These are phyloP conservation scores for Arenicola marina DNA, from an alignment of 2,888 invertebrate species.

Conservation along the genomic window DNA sequence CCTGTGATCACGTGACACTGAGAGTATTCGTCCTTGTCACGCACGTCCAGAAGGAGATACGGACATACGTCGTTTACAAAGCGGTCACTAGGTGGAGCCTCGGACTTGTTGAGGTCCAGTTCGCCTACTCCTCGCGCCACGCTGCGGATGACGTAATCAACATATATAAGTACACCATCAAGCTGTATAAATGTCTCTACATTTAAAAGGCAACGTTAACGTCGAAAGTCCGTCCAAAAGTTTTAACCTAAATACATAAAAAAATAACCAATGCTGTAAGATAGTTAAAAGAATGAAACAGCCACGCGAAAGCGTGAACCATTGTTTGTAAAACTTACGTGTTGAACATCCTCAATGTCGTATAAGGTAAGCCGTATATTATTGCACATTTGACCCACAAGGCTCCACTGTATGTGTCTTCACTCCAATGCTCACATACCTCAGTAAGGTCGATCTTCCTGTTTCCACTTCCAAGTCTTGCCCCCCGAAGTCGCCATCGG, in stretches of 20 bases:
- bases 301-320: too few relatives aligned
- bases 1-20: constrained; percentile 61
- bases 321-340: too few relatives aligned
- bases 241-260: too few relatives aligned
- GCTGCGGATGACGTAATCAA: constrained; percentile 36
- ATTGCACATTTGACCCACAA: neutral
- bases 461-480: constrained; percentile 22
- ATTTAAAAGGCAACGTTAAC: too few relatives aligned
- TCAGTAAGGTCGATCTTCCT: constrained; percentile 45
- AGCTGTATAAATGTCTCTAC: too few relatives aligned
- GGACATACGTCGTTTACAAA: constrained; percentile 44
- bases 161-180: too few relatives aligned
- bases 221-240: too few relatives aligned
- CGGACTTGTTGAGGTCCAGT: constrained; percentile 41
- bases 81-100: neutral
- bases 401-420: neutral
- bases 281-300: too few relatives aligned
- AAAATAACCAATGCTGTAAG: too few relatives aligned
- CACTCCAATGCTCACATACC: constrained; percentile 32
- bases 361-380: neutral
- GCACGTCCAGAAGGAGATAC: constrained; percentile 62
- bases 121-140: constrained; percentile 59
- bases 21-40: constrained; percentile 58
- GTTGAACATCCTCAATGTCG: too few relatives aligned
- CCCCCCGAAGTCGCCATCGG: constrained; percentile 44